phyloP scores from a whole-genome alignment of 2,888 invertebrate species.

The Aphodius sticticus region DNA sequence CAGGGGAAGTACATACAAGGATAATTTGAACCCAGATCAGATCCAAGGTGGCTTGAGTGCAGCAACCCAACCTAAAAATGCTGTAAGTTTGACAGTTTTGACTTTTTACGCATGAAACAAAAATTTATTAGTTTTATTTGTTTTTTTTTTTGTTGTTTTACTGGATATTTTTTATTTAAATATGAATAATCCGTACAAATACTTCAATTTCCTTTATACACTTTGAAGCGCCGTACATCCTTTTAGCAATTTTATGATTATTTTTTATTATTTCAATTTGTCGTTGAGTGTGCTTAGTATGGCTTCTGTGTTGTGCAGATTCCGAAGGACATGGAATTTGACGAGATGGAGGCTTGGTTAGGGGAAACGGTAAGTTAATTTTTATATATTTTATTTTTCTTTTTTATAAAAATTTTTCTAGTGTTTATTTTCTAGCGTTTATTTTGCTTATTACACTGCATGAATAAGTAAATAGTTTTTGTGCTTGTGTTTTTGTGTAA shows the following conservation, averaged over 20 bases:
- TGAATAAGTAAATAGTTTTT: not conserved
- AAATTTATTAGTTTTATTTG: not conserved
- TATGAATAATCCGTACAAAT: no score
- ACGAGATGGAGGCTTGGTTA: slow-evolving; percentile 96
- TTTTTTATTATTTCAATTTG: slow-evolving; percentile 50
- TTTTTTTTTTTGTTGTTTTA: not conserved
- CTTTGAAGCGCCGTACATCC: slow-evolving; percentile 24
- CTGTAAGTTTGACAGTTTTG: slow-evolving; percentile 24
- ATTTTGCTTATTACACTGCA: not conserved
- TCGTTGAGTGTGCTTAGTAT: slow-evolving; percentile 53
- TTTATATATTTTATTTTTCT: slow-evolving; percentile 38
- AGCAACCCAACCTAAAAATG: slow-evolving; percentile 52
- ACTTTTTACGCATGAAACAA: slow-evolving; percentile 13
- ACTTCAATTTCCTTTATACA: no score
- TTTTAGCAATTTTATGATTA: slow-evolving; percentile 29
- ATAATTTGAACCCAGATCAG: slow-evolving; percentile 67
- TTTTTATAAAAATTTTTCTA: no score
- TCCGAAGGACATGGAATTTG: slow-evolving; percentile 84
- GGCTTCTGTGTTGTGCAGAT: slow-evolving; percentile 58
- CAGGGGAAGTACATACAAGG: slow-evolving; percentile 68
- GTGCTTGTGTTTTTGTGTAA: not conserved
- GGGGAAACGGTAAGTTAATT: slow-evolving; percentile 77
- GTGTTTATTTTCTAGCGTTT: slow-evolving; percentile 31
- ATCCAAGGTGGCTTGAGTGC: slow-evolving; percentile 60
- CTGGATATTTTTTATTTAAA: slow-evolving; percentile 19